These are phyloP conservation scores for Patella vulgata DNA, from an alignment of 1,140 invertebrate species.

Conservation along the genomic window DNA sequence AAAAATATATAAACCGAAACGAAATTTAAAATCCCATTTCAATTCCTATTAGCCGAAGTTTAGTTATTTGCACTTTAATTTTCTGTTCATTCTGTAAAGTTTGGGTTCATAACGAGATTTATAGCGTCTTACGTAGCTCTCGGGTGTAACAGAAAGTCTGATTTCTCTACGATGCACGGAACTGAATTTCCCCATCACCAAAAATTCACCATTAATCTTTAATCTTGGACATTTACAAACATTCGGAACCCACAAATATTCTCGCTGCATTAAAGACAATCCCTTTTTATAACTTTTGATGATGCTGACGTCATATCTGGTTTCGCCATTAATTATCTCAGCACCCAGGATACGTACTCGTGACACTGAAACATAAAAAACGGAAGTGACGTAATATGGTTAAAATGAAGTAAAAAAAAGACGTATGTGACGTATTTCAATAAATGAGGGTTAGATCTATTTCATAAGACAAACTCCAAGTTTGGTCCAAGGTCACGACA, in stretches of 20 bases:
- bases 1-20: too few species aligned
- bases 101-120: too few species aligned
- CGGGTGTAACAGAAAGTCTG: conserved; percentile 8
- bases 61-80: too few species aligned
- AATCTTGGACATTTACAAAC: conserved; percentile 25
- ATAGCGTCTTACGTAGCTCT: conserved; percentile 21
- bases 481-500: too few species aligned
- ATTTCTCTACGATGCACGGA: conserved; percentile 6
- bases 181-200: conserved; percentile 26
- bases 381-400: not conserved
- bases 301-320: conserved; percentile 27
- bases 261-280: conserved; percentile 15
- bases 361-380: conserved; percentile 14
- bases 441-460: too few species aligned
- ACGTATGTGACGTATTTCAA: too few species aligned
- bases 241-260: conserved; percentile 30
- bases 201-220: conserved; percentile 11
- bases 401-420: too few species aligned
- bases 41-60: too few species aligned
- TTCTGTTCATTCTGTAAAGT: too few species aligned
- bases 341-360: conserved; percentile 3
- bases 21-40: too few species aligned
- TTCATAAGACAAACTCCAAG: too few species aligned
- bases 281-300: conserved; percentile 20
- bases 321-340: conserved; percentile 12